Percentiles rank a stretch among this genome's conserved stretches.
These are phyloP conservation scores for Cynodonichthys magdalenae DNA, from an alignment of 2,797 vertebrate species.

Conservation along the genomic window DNA sequence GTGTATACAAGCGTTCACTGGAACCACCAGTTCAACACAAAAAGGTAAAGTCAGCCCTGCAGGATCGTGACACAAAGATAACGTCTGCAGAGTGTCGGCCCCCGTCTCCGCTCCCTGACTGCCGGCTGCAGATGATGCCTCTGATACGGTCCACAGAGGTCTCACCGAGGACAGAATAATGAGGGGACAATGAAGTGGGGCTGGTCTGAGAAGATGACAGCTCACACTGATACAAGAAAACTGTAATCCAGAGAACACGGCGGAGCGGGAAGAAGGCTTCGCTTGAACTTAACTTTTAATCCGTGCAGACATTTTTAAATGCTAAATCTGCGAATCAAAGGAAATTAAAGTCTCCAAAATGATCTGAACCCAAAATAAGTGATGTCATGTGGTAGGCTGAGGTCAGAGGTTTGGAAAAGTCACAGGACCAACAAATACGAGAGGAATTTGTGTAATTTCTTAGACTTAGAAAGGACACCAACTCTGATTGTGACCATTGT, in stretches of 20 bases:
- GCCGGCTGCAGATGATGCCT: slow-evolving; percentile 30
- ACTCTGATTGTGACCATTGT: too few species aligned
- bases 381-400: too few species aligned
- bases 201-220: slow-evolving; percentile 1
- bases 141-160: slow-evolving; percentile 48
- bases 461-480: too few species aligned
- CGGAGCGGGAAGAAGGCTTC: background rate
- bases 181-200: slow-evolving; percentile 12
- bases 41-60: background rate
- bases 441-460: too few species aligned
- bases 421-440: too few species aligned
- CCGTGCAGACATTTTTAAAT: background rate
- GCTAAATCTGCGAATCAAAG: background rate
- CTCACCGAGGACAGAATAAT: slow-evolving; percentile 46
- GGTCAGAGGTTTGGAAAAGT: too few species aligned
- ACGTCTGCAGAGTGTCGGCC: slow-evolving; percentile 19
- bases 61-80: slow-evolving; percentile 37
- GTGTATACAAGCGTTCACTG: background rate
- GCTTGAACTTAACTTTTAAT: background rate
- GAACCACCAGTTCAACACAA: background rate
- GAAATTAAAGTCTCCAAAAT: too few species aligned
- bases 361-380: too few species aligned
- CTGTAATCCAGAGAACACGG: background rate
- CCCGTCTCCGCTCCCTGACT: slow-evolving; percentile 23
- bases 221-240: background rate